Percentiles rank a stretch among this genome's conserved stretches.
Evolutionary conservation across 2,888 invertebrate genomes (phyloP).

Genomic region (Podotricha telesiphe): DNA sequence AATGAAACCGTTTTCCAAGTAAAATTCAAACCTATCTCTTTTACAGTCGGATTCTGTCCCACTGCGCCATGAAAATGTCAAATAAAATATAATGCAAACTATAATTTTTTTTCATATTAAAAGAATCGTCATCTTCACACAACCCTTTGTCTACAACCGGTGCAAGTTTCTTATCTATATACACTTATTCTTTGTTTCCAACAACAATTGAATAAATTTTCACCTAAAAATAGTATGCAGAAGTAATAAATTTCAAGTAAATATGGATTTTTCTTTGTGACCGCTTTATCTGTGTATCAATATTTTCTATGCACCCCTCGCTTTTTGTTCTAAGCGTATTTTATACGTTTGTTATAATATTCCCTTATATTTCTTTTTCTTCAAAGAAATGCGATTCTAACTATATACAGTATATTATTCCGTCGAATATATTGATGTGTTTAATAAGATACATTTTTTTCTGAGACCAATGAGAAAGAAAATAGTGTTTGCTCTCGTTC

Average conservation of each 20-base stretch:
- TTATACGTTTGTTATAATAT: constrained; percentile 9
- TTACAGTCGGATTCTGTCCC: too few species aligned
- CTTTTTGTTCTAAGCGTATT: constrained; percentile 2
- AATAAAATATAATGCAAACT: neutral
- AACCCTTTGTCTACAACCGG: constrained; percentile 35
- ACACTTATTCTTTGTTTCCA: constrained; percentile 26
- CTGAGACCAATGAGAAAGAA: too few species aligned
- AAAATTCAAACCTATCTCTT: too few species aligned
- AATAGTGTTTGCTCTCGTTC: too few species aligned
- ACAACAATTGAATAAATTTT: constrained; percentile 39
- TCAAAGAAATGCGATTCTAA: neutral
- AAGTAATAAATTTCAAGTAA: constrained; percentile 34
- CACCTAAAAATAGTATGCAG: constrained; percentile 16
- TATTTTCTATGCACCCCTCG: neutral
- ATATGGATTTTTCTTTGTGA: constrained; percentile 14
- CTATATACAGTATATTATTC: neutral
- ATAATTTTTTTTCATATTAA: neutral
- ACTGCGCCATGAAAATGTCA: too few species aligned
- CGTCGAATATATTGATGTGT: neutral
- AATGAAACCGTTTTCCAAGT: too few species aligned
- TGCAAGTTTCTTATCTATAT: constrained; percentile 37
- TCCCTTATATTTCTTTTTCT: neutral
- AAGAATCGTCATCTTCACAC: neutral
- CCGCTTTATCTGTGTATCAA: neutral
- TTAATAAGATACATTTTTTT: too few species aligned